These are phyloP conservation scores for Borostomias antarcticus DNA, from an alignment of 2,797 vertebrate species.

Conservation along the genomic window DNA sequence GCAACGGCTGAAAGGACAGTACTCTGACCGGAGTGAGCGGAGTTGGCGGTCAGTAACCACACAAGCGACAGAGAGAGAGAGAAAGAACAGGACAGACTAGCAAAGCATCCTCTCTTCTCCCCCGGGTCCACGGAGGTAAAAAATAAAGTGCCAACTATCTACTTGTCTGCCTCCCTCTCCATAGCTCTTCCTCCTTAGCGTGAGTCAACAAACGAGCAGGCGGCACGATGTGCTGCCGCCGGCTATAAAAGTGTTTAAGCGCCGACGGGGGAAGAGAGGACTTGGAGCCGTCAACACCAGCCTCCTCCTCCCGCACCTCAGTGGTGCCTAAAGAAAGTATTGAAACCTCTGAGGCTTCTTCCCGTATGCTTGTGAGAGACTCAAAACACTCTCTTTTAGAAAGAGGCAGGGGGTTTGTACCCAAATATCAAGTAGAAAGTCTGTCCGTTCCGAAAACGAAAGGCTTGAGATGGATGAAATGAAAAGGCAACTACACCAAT, in stretches of 20 bases:
- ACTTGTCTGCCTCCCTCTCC: constrained; percentile 12
- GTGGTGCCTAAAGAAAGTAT: constrained; percentile 17
- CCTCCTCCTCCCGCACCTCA: neutral
- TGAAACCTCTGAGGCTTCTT: constrained; percentile 23
- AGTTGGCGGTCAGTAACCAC: neutral
- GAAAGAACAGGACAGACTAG: constrained; percentile 25
- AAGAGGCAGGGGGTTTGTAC: neutral
- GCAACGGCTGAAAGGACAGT: constrained; percentile 53
- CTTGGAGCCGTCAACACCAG: constrained; percentile 30
- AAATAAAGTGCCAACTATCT: too few species aligned
- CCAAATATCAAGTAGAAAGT: neutral
- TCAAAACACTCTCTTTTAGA: constrained; percentile 7
- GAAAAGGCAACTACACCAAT: too few species aligned
- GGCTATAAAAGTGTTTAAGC: constrained; percentile 49
- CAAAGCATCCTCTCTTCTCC: constrained; percentile 9
- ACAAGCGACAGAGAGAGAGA: neutral
- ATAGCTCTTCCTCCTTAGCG: constrained; percentile 9
- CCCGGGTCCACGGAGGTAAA: too few species aligned
- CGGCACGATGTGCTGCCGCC: constrained; percentile 23
- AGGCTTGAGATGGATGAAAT: neutral
- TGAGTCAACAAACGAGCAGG: neutral
- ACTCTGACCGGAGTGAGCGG: constrained; percentile 29
- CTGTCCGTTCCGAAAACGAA: neutral
- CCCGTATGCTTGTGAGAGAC: constrained; percentile 28
- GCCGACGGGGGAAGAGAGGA: constrained; percentile 21